A percentile compares a stretch with the other conserved stretches of the same genome.
These are phyloP conservation scores for Lanius ludovicianus DNA, from an alignment of 2,113 vertebrate genomes.

Conservation along the genomic window DNA sequence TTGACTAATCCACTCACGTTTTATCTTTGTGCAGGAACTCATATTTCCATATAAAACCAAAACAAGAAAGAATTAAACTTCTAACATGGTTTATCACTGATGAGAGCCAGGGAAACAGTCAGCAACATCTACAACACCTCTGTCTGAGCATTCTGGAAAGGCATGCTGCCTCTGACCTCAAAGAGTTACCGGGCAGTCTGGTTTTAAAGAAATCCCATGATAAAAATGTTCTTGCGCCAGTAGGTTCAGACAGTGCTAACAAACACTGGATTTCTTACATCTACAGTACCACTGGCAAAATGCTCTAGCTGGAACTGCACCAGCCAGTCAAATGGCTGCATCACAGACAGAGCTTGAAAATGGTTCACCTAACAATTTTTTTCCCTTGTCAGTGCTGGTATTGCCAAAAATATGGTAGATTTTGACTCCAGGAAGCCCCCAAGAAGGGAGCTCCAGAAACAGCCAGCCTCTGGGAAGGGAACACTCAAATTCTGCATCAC, in stretches of 20 bases:
- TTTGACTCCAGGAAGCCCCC: not conserved
- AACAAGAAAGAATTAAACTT: not conserved
- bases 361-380: not conserved
- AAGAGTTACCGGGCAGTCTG: not conserved
- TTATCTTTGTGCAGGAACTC: not conserved
- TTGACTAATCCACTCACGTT: not conserved
- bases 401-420: not conserved
- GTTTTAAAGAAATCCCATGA: not conserved
- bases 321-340: not conserved
- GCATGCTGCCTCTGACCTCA: not conserved
- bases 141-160: not conserved
- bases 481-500: not conserved
- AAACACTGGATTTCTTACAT: not conserved
- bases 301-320: not conserved
- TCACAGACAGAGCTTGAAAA: not conserved
- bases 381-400: not conserved
- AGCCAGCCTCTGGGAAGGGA: not conserved
- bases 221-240: not conserved
- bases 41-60: not conserved
- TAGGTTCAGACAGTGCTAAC: not conserved
- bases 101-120: not conserved
- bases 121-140: not conserved
- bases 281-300: not conserved
- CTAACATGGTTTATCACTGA: not conserved
- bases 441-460: not conserved